Percentiles rank a stretch among this genome's conserved stretches.
phyloP scores from a whole-genome alignment of 1,140 invertebrate genomes.

The Pissodes strobi region DNA sequence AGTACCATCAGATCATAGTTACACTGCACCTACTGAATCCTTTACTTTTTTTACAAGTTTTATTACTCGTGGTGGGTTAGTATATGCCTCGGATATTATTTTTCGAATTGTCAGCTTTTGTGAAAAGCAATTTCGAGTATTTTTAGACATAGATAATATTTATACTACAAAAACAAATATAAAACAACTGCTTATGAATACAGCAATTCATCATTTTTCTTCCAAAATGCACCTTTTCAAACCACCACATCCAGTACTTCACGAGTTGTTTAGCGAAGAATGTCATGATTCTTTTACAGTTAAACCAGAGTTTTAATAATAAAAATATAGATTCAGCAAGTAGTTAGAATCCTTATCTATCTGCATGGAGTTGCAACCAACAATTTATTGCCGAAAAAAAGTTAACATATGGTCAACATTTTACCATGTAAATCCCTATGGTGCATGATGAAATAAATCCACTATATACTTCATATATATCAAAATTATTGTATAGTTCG shows the following conservation, averaged over 20 bases:
- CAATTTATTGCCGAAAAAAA: no score
- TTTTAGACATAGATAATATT: background rate
- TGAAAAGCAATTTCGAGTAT: background rate
- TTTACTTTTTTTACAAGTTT: background rate
- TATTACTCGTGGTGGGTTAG: background rate
- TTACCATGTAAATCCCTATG: no score
- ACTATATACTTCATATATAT: no score
- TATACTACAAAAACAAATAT: background rate
- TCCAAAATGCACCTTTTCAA: background rate
- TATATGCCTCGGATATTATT: background rate
- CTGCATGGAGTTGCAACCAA: no score
- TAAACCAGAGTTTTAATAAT: no score
- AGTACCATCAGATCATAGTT: background rate
- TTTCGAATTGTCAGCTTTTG: background rate
- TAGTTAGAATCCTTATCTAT: no score
- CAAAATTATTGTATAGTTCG: no score
- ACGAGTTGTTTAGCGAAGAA: slow-evolving; percentile 1
- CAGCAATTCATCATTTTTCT: background rate
- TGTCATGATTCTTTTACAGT: no score
- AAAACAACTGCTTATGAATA: background rate
- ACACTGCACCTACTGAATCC: background rate
- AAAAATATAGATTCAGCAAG: no score
- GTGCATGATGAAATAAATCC: no score
- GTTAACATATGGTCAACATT: no score
- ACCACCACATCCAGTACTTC: background rate